These are phyloP conservation scores for Hydroisotoma schaefferi DNA, from an alignment of 2,888 invertebrate genomes.

Conservation along the genomic window DNA sequence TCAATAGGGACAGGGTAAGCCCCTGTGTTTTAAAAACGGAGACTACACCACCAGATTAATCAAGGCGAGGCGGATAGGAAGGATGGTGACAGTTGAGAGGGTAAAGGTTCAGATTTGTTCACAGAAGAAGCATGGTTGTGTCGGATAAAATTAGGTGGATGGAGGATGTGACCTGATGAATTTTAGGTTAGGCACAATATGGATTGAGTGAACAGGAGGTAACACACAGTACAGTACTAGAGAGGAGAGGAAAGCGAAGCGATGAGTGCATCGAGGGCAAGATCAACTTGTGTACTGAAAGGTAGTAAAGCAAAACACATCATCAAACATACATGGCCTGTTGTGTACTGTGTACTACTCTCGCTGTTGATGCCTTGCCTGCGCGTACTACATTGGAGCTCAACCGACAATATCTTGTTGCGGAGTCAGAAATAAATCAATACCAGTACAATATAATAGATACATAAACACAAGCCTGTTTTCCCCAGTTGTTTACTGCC, in stretches of 20 bases:
- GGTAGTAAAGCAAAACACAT: slow-evolving; percentile 44
- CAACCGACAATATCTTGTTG: slow-evolving; percentile 43
- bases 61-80: background rate
- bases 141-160: slow-evolving; percentile 14
- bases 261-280: slow-evolving; percentile 48
- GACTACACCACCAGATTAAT: no score
- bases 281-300: slow-evolving; percentile 48
- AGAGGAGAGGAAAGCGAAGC: slow-evolving; percentile 15
- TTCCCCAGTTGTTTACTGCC: slow-evolving; percentile 37
- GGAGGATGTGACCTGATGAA: background rate
- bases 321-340: slow-evolving; percentile 42
- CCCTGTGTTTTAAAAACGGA: no score
- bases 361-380: no score
- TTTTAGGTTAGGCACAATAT: background rate
- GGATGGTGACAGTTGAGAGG: background rate
- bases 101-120: background rate
- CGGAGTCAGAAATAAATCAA: slow-evolving; percentile 37
- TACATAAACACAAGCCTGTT: no score
- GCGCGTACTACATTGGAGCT: slow-evolving; percentile 34
- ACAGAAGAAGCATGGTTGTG: slow-evolving; percentile 10
- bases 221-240: no score
- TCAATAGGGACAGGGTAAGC: no score
- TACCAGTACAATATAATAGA: no score
- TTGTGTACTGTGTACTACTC: no score
- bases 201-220: background rate